Evolutionary conservation across 2,797 vertebrate genomes (phyloP), one percentile per base, ranked within the genome.

Genomic region (Mallotus villosus): DNA sequence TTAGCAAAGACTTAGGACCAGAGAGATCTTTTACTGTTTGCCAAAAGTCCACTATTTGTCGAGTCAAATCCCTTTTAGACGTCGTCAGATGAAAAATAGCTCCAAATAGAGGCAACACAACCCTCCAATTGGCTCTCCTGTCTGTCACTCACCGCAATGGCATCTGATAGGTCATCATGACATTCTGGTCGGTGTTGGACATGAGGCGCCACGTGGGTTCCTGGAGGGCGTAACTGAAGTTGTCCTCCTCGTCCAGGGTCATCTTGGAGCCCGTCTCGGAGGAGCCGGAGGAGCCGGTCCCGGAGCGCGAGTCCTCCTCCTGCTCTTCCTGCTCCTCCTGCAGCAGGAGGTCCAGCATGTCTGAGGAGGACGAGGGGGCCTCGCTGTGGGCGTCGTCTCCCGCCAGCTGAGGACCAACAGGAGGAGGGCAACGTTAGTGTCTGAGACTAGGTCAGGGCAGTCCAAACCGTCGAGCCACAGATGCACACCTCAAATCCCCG

Each of bases 121-220:
- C 51, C 16, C 19, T 17, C 7, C 51, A 22, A 57, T 1, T 12
- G 59, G 19, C 14, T 32, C 53, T 27, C 12, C 55, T 7, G 22
- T 21, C 0, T 0, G 1, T 68, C 1, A 58, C 88, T 94, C 88
- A 98, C 97, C 95, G 88, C 65, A 94, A 84, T 0, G 97, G 95
- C 78, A 98, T 89, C 85, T 98, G 95, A 86, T 98, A 99, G 0
- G 94, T 96, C 96, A 99, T 97, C 96, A 96, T 97, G 82, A 95
- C 82, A 0, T 93, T 87, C 74, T 96, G 91, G 11, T 97, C 94
- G 0, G 93, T 73, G 9, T 96, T 93, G 5, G 95, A 94, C 94
- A 93, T 94, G 67, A 96, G 86, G 80, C 96, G 91, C 96, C 95
- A 98, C 68, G 96, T 85, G 0, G 96, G 96, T 80, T 98, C 95